Percentiles rank a stretch among this genome's conserved stretches.
phyloP scores from a whole-genome alignment of 2,888 invertebrate genomes.

The Eustalomyia histrio region DNA sequence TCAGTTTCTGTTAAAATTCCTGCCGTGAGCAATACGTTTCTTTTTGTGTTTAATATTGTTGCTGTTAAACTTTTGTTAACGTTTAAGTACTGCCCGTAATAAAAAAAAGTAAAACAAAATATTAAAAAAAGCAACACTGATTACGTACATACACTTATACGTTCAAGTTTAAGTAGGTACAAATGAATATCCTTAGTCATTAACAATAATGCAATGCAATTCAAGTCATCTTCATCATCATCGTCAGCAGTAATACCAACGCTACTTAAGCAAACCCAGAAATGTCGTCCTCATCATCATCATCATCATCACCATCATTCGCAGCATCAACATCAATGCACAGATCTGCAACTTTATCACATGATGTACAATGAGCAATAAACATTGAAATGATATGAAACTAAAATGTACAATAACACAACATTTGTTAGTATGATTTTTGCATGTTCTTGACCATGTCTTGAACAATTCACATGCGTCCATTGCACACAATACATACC shows the following conservation, averaged over 20 bases:
- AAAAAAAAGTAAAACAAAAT: constrained; percentile 16
- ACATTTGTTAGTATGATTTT: constrained; percentile 55
- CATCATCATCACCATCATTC: constrained; percentile 44
- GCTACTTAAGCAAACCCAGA: constrained; percentile 29
- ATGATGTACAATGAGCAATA: constrained; percentile 57
- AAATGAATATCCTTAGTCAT: constrained; percentile 65
- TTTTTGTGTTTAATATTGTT: constrained; percentile 12
- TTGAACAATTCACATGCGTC: constrained; percentile 26
- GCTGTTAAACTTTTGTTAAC: constrained; percentile 50
- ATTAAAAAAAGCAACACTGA: constrained; percentile 26
- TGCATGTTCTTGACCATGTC: constrained; percentile 38
- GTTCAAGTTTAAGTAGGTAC: constrained; percentile 56
- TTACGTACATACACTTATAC: constrained; percentile 39
- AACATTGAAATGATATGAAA: constrained; percentile 56
- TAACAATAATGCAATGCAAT: constrained; percentile 62
- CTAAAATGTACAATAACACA: constrained; percentile 21
- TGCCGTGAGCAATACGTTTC: constrained; percentile 59
- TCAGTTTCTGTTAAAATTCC: constrained; percentile 53
- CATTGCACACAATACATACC: too few relatives aligned
- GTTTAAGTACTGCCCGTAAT: constrained; percentile 54
- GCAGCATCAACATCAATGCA: constrained; percentile 48
- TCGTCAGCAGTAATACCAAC: constrained; percentile 19
- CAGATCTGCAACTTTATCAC: constrained; percentile 52
- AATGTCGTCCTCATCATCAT: constrained; percentile 18
- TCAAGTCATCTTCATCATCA: constrained; percentile 59